Percentiles rank a stretch among this genome's conserved stretches.
Conservation (phyloP, 2,888 invertebrate genomes). For the Nineta flava region DNA sequence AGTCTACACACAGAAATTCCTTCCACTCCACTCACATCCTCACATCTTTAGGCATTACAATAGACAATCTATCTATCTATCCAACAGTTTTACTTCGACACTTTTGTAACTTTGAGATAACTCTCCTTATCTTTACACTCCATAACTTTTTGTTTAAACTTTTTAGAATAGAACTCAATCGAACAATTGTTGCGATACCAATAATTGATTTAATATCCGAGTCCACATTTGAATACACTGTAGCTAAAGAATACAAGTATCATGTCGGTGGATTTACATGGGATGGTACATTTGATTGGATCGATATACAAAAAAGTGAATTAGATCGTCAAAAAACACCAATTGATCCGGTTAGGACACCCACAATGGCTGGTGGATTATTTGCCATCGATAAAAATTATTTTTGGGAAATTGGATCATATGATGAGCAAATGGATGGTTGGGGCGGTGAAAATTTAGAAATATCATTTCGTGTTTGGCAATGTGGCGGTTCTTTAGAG, state of each 20-base stretch:
- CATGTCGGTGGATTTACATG: slow-evolving; percentile 59
- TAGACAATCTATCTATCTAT: too few relatives aligned
- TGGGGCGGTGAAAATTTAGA: slow-evolving; percentile 98
- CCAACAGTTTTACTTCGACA: too few relatives aligned
- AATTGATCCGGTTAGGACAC: slow-evolving; percentile 53
- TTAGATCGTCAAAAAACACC: slow-evolving; percentile 38
- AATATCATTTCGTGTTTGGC: slow-evolving; percentile 88
- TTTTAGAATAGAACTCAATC: slow-evolving; percentile 50
- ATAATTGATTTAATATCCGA: slow-evolving; percentile 91
- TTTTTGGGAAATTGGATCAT: slow-evolving; percentile 80
- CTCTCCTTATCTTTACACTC: too few relatives aligned
- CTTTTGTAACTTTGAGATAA: too few relatives aligned
- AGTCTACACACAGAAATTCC: too few relatives aligned
- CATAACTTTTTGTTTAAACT: not conserved
- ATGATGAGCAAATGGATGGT: slow-evolving; percentile 92
- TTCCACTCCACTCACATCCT: too few relatives aligned
- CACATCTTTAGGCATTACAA: too few relatives aligned
- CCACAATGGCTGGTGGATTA: slow-evolving; percentile 97
- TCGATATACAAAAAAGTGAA: slow-evolving; percentile 52
- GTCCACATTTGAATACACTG: slow-evolving; percentile 56
- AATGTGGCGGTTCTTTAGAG: slow-evolving; percentile 83
- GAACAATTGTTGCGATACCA: slow-evolving; percentile 73
- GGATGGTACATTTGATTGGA: slow-evolving; percentile 90
- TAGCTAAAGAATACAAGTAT: slow-evolving; percentile 23
- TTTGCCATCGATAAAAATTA: slow-evolving; percentile 86